A percentile compares a stretch with the other conserved stretches of the same genome.
These are phyloP conservation scores for Drosophila aldrichi DNA, from an alignment of 2,888 invertebrate species.

Conservation along the genomic window DNA sequence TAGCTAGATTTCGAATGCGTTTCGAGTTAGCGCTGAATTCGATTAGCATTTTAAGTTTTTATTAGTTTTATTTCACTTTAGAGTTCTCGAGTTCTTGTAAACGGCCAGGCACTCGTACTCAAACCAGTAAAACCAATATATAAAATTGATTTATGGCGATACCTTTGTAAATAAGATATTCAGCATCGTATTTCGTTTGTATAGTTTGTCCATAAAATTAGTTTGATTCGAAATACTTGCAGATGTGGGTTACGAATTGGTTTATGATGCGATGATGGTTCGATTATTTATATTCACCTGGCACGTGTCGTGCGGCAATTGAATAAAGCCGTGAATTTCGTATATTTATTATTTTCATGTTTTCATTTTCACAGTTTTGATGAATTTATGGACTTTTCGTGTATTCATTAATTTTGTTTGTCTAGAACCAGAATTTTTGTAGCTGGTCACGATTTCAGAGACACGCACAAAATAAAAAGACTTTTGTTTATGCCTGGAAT, in stretches of 20 bases:
- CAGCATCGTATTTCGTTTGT: constrained; percentile 1
- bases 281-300: not conserved
- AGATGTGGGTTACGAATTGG: constrained; percentile 19
- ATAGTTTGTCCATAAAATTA: not conserved
- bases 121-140: constrained; percentile 5
- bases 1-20: constrained; percentile 11
- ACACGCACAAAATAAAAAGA: not conserved
- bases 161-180: not conserved
- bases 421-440: constrained; percentile 1
- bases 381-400: constrained; percentile 15
- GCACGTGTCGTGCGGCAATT: constrained; percentile 4
- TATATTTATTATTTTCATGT: not conserved
- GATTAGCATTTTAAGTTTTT: constrained; percentile 49
- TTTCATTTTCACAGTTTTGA: not conserved
- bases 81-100: constrained; percentile 23
- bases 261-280: not conserved
- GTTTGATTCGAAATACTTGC: not conserved
- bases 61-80: not conserved
- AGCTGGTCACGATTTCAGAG: constrained; percentile 1
- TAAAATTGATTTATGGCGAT: not conserved
- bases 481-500: not conserved
- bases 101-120: not conserved
- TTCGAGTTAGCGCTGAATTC: constrained; percentile 39
- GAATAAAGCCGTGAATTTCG: constrained; percentile 7
- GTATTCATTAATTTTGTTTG: not conserved